Evolutionary conservation across 2,888 invertebrate species (phyloP).

Genomic region (Ernsta delagoae): DNA sequence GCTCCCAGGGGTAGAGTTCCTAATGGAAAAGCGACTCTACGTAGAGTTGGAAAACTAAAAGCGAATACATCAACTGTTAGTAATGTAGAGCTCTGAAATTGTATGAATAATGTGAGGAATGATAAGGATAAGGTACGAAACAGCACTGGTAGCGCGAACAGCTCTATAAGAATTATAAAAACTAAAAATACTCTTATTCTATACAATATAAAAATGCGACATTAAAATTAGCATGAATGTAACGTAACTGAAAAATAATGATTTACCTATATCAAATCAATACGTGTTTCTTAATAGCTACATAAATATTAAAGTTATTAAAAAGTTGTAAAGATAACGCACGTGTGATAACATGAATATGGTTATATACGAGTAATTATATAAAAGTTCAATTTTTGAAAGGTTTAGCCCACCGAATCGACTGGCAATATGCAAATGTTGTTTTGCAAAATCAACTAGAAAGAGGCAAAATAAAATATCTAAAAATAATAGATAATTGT

Average conservation of each 20-base stretch:
- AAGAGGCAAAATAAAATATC: constrained; percentile 50
- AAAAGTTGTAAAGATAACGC: no score
- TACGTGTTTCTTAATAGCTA: no score
- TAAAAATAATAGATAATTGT: constrained; percentile 75
- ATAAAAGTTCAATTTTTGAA: no score
- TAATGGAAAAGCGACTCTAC: not conserved
- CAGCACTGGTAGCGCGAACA: not conserved
- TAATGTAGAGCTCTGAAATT: not conserved
- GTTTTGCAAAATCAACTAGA: constrained; percentile 27
- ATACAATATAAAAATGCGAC: no score
- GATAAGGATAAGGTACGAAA: not conserved
- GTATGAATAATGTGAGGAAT: not conserved
- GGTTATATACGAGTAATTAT: no score
- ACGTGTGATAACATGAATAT: no score
- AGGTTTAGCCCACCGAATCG: constrained; percentile 43
- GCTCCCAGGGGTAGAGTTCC: constrained; percentile 9
- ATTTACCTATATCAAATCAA: no score
- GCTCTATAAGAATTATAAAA: not conserved
- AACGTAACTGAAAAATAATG: no score
- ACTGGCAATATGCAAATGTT: constrained; percentile 23
- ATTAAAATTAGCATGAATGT: no score
- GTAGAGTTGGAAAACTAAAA: not conserved
- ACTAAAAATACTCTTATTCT: no score
- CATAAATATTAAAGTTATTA: no score
- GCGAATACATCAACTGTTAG: not conserved